phyloP scores from a whole-genome alignment of 2,113 vertebrate genomes.

The Callorhinus ursinus region DNA sequence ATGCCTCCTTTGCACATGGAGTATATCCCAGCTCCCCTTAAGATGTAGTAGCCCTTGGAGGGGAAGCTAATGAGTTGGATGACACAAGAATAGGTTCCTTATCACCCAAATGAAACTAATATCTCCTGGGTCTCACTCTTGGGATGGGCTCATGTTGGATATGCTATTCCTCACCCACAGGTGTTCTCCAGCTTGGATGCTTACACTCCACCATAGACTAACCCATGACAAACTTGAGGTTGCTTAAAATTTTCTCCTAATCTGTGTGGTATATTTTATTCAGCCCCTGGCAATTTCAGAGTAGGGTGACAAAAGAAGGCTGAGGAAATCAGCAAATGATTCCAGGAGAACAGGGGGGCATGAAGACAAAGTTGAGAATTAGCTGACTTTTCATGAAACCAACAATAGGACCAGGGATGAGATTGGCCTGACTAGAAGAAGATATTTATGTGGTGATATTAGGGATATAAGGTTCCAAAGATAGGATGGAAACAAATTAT shows the following conservation, averaged over 20 bases:
- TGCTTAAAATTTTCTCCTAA: not conserved
- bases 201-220: not conserved
- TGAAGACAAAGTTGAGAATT: not conserved
- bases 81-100: not conserved
- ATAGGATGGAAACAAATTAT: not conserved
- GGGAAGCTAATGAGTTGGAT: not conserved
- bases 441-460: not conserved
- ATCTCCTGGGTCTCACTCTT: not conserved
- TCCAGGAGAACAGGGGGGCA: not conserved
- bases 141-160: not conserved
- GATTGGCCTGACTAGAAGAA: not conserved
- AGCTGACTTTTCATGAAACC: not conserved
- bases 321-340: not conserved
- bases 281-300: not conserved
- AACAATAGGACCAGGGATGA: not conserved
- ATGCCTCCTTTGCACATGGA: not conserved
- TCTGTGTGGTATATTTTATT: not conserved
- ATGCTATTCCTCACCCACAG: rapidly evolving
- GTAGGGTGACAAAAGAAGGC: not conserved
- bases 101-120: not conserved
- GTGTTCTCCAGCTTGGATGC: not conserved
- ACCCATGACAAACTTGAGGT: not conserved
- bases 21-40: not conserved
- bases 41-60: not conserved
- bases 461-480: not conserved